phyloP scores from a whole-genome alignment of 2,888 invertebrate genomes.

The Synergus gifuensis region DNA sequence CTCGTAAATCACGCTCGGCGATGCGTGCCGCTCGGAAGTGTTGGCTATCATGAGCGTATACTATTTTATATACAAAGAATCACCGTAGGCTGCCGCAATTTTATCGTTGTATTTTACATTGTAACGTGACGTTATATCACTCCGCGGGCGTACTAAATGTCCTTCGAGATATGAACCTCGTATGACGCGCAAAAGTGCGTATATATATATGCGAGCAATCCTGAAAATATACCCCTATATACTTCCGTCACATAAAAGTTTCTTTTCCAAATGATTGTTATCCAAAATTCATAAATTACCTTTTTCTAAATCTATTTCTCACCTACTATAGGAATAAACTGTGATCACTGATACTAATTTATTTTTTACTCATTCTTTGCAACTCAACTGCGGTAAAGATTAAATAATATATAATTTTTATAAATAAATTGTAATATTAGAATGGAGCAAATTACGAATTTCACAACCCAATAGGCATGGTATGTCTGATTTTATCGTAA shows the following conservation, averaged over 20 bases:
- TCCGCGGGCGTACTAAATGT: slow-evolving; percentile 31
- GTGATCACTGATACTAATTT: no score
- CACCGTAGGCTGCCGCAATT: slow-evolving; percentile 57
- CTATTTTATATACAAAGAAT: slow-evolving; percentile 60
- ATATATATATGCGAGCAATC: neutral
- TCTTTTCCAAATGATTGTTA: slow-evolving; percentile 44
- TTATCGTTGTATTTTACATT: slow-evolving; percentile 61
- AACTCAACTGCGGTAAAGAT: no score
- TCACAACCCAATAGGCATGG: no score
- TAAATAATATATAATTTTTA: no score
- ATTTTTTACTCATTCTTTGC: no score
- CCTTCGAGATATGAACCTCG: slow-evolving; percentile 43
- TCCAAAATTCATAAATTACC: no score
- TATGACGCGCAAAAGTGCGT: slow-evolving; percentile 47
- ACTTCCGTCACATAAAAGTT: neutral
- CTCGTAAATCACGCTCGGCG: slow-evolving; percentile 64
- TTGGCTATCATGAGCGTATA: slow-evolving; percentile 60
- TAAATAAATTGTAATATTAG: no score
- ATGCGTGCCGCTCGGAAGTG: slow-evolving; percentile 63
- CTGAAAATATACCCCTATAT: slow-evolving; percentile 19
- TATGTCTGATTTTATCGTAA: no score
- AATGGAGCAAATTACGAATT: no score
- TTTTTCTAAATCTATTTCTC: no score
- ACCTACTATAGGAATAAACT: no score
- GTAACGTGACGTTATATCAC: slow-evolving; percentile 55